phyloP scores from a whole-genome alignment of 92 coral and sea anemone genomes.

The Galaxea fascicularis region DNA sequence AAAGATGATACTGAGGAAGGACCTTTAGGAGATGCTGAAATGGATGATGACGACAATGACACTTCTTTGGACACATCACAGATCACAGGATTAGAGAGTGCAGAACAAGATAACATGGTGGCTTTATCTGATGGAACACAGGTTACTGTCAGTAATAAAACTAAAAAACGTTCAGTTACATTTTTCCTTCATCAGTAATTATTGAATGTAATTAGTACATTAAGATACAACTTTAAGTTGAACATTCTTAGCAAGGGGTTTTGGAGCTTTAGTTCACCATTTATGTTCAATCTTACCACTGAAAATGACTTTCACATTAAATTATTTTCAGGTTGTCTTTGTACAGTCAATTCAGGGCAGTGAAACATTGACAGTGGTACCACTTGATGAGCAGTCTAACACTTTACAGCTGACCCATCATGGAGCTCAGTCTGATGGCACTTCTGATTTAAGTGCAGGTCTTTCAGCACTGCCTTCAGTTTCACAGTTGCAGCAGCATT shows the following conservation, averaged over 20 bases:
- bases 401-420: constrained; percentile 59
- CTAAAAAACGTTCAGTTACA: not conserved
- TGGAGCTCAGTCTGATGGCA: constrained; percentile 36
- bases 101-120: constrained; percentile 75
- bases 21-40: constrained; percentile 72
- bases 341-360: constrained; percentile 87
- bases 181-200: not conserved
- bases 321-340: constrained; percentile 75
- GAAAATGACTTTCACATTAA: not conserved
- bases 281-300: too few species aligned
- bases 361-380: constrained; percentile 84
- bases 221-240: too few species aligned
- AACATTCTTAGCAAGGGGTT: too few species aligned
- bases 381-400: constrained; percentile 78
- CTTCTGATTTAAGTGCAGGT: constrained; percentile 61
- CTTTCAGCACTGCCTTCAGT: constrained; percentile 76
- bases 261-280: too few species aligned
- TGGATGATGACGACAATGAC: constrained; percentile 71
- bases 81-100: constrained; percentile 57
- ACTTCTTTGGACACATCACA: constrained; percentile 80
- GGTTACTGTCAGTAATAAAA: constrained; percentile 33
- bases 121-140: constrained; percentile 89
- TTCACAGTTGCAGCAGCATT: constrained; percentile 55
- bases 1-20: constrained; percentile 72
- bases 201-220: not conserved